Percentiles rank a stretch among this genome's conserved stretches.
phyloP scores from a whole-genome alignment of 2,113 vertebrate species.

The Mystacornis crossleyi region DNA sequence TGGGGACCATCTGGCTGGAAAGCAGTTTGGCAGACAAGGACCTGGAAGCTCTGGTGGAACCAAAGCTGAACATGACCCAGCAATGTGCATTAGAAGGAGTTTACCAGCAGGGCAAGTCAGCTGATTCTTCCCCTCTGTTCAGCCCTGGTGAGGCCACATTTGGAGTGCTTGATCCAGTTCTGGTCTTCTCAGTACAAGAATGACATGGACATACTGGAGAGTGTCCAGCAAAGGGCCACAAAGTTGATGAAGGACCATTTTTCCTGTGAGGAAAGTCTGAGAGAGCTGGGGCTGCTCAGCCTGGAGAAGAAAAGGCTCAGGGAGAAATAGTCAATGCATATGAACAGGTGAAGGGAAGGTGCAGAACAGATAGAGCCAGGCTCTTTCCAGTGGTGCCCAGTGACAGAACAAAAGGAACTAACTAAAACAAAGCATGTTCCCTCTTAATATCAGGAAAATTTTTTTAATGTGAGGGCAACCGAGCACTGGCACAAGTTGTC shows the following conservation, averaged over 20 bases:
- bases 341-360: neutral
- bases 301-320: neutral
- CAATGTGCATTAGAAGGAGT: neutral
- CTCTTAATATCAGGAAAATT: neutral
- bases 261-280: neutral
- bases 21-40: neutral
- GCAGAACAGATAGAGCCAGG: neutral
- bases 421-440: neutral
- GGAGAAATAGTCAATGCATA: neutral
- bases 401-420: neutral
- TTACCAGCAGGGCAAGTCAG: neutral
- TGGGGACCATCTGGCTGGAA: neutral
- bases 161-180: neutral
- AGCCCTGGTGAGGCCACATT: neutral
- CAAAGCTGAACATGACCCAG: neutral
- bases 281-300: neutral
- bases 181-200: neutral
- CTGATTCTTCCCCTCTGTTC: neutral
- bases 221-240: neutral
- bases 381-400: neutral
- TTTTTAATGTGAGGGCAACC: fast-evolving
- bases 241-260: neutral
- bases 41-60: neutral
- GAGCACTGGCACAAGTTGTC: neutral
- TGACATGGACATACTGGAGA: neutral